Evolutionary conservation across 2,113 vertebrate species (phyloP), one percentile per base, ranked within the genome.

Genomic region (Morone chrysops): DNA sequence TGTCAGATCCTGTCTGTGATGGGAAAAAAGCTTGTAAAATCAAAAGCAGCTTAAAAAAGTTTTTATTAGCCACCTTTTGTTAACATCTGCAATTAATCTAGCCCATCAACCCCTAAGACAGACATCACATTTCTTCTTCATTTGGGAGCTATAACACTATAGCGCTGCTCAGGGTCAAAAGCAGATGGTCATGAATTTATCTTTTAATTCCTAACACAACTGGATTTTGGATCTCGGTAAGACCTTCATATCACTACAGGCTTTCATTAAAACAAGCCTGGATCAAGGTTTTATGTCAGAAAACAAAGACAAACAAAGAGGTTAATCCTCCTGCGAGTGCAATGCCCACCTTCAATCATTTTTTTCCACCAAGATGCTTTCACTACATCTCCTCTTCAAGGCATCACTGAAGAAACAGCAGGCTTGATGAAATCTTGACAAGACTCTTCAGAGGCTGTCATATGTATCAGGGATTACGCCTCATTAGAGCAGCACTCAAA

Each of bases 401-500:
- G 59, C 31, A 20, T 80, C 74, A 41, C 56, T 69, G 67, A 66
- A 50, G 60, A 65, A 74, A 68, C 22, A 17, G 36, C 16, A 60
- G 60, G 36, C 57, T 74, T 72, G 48, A 81, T 78, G 72, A 82
- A 74, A 65, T 73, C 60, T 51, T 74, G 18, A 78, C 38, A n/a
- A 62, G 75, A 66, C 25, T 22, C 59, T 71, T 66, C 69, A 70
- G 70, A 70, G 41, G 45, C 38, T 81, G 78, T 63, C 81, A 79
- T 47, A 36, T 65, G 25, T 80, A 67, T 71, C 79, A 53, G 63
- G 66, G 70, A 85, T 82, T 63, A 63, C 17, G 25, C 60, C 83
- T 91, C 83, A 86, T 89, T 87, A 87, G 63, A 86, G 85, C 61
- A 67, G 78, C 56, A 25, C 54, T 81, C 50, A 62, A 53, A 73